Evolutionary conservation across 2,888 invertebrate genomes (phyloP), one percentile per base, ranked within the genome.

Genomic region (Trissolcus japonicus): DNA sequence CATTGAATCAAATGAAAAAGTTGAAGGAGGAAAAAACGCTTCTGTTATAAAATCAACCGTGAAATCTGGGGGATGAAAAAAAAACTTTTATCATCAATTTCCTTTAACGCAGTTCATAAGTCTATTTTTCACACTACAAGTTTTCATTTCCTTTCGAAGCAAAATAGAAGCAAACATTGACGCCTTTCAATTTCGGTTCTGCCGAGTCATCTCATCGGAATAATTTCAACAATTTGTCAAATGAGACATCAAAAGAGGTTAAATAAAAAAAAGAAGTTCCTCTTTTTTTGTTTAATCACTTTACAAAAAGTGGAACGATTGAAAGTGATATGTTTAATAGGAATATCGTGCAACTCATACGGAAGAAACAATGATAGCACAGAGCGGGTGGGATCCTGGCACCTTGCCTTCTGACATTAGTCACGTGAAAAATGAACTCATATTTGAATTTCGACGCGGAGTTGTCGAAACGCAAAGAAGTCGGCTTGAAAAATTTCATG

Each of bases 141-240:
- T 53, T 19, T 21, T 17, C 35, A 1, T 50, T 60, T 25, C 41
- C 41, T 35, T 14, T 62, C 13, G 35, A 6, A 29, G 25, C 17
- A 46, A 14, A 55, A 55, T 43, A 43, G 21, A 56, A 50, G 35
- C 56, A 29, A 65, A 56, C 25, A 63, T 9, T 46, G 6, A 4
- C 21, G n/a, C 55, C 43, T 67, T 53, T 67, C 35, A 53, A 57
- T 67, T 59, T 40, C 25, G 1, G 17, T 67, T 59, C 9, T 6
- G 57, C 59, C 29, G 51, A n/a, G 19, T 67, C 67, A 67, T 53
- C 46, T 7, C 29, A 11, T 43, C 43, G 16, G n/a, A 67, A 53
- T 60, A 60, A 69, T 68, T 55, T 43, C 29, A 40, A 21, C 53
- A 69, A 69, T 69, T 61, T 69, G 68, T 48, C 68, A 68, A 60